Evolutionary conservation across 2,113 vertebrate genomes (phyloP), one percentile per base, ranked within the genome.

Genomic region (Petromus typicus): DNA sequence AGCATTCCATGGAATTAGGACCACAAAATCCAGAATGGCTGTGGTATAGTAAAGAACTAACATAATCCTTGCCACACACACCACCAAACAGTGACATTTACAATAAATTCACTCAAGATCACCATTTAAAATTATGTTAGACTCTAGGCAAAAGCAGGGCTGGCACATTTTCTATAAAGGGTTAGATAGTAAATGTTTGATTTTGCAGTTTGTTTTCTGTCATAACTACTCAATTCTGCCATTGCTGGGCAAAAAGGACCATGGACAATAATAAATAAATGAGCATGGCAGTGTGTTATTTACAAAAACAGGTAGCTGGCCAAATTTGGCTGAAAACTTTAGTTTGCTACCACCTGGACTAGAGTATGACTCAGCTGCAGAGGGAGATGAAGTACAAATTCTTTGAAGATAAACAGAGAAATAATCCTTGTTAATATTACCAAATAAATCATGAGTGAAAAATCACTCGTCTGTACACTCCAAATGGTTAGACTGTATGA

Each of bases 371-470:
- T 11, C 18, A 90, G 48, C 51, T 64, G 37, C 54, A 87, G n/a
- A 93, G 43, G 84, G 56, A 75, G 13, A 45, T 16, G 40, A 40
- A 59, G 76, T 54, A 82, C 7, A 86, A n/a, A n/a, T n/a, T n/a
- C n/a, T 81, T 89, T 32, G 14, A 76, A 76, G 48, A 76, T 76
- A 51, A 76, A 32, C 14, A 32, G 43, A 76, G 48, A 51, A 51
- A 51, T 51, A 51, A 51, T 51, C 48, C 10, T 10, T 51, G 48
- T 51, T 51, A 76, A 30, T 5, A 18, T 54, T 61, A 66, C 83
- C 79, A 89, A 88, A 91, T 37, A 86, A 92, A 86, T 43, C 25
- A 59, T 81, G 22, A 81, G 40, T 81, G 23, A 30, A 81, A 59
- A 59, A 45, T 17, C 23, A 22, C 37, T 61, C 56, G 23, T 30